phyloP scores from a whole-genome alignment of 2,113 vertebrate genomes.

The Vulpes vulpes region DNA sequence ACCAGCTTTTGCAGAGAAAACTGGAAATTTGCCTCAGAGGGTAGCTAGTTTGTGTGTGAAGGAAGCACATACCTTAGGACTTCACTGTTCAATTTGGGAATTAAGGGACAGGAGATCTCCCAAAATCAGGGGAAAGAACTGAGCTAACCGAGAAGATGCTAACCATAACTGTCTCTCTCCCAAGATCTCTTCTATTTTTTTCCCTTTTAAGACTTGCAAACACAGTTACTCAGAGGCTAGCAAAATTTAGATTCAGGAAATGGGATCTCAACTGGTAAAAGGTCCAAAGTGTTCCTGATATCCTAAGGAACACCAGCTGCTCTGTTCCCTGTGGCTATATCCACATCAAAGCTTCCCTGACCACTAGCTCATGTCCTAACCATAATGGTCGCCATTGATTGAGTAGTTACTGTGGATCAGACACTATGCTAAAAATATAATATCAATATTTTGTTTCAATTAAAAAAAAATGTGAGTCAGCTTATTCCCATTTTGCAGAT shows the following conservation, averaged over 20 bases:
- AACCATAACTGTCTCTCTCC: not conserved
- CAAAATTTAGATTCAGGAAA: slow-evolving; percentile 55
- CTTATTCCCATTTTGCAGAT: not conserved
- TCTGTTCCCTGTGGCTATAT: not conserved
- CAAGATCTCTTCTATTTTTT: not conserved
- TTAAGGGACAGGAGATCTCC: not conserved
- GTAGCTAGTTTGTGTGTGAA: not conserved
- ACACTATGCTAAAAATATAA: not conserved
- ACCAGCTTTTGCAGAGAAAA: slow-evolving; percentile 71
- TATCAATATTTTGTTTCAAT: not conserved
- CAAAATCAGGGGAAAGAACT: not conserved
- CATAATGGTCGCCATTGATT: not conserved
- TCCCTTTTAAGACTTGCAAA: slow-evolving; percentile 33
- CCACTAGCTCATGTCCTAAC: not conserved
- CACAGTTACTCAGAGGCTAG: slow-evolving; percentile 11
- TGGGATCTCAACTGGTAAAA: slow-evolving; percentile 3
- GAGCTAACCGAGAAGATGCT: not conserved
- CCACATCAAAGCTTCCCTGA: not conserved
- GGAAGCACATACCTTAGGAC: not conserved
- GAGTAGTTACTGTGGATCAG: not conserved
- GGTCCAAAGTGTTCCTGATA: not conserved
- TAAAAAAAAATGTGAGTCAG: not conserved
- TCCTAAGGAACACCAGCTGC: not conserved
- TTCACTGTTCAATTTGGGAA: not conserved
- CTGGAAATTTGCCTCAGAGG: not conserved